Conservation (phyloP, 1,140 invertebrate genomes). For the Charaxes varanes region DNA sequence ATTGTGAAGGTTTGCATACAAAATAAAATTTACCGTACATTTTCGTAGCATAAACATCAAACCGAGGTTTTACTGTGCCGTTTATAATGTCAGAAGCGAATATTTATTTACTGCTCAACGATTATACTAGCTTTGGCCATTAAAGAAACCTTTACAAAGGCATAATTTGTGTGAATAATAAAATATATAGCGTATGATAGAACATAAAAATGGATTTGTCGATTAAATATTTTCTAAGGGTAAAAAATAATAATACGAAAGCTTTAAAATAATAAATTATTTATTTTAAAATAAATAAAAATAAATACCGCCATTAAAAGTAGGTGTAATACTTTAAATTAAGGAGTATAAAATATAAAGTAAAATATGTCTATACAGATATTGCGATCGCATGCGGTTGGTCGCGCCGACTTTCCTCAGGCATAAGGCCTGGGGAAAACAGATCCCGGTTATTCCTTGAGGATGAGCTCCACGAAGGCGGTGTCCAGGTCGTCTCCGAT, state of each 20-base stretch:
- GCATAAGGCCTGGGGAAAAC: conserved; percentile 2
- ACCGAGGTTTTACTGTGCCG: too few species aligned
- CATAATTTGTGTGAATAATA: background rate
- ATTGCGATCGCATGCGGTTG: conserved; percentile 44
- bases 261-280: conserved; percentile 59
- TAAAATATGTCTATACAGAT: conserved; percentile 59
- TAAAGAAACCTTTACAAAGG: background rate
- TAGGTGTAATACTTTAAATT: conserved; percentile 64
- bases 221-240: background rate
- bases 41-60: too few species aligned
- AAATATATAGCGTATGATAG: background rate
- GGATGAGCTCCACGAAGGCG: conserved; percentile 97
- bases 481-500: conserved; percentile 99
- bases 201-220: background rate
- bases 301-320: conserved; percentile 67
- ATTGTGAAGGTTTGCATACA: too few species aligned
- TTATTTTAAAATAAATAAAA: conserved; percentile 64
- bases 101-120: too few species aligned
- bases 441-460: conserved; percentile 65
- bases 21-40: too few species aligned
- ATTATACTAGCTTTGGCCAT: too few species aligned
- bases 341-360: conserved; percentile 66
- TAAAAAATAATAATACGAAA: conserved; percentile 31
- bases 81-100: too few species aligned
- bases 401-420: conserved; percentile 18